Conservation (phyloP, 2,888 invertebrate genomes). For the Uropetala carovei region DNA sequence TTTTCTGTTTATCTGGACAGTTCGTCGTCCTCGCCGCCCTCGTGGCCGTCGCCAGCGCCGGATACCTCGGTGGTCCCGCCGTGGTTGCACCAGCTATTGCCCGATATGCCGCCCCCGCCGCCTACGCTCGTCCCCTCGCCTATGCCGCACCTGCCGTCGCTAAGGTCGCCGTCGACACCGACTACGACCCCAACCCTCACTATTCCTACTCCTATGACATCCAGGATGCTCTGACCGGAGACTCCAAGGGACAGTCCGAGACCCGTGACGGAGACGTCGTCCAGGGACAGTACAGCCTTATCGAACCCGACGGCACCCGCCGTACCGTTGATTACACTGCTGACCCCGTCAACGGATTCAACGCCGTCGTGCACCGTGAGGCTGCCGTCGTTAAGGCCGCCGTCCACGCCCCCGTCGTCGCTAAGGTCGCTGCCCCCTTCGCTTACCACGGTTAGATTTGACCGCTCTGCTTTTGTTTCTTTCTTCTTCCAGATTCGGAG, state of each 20-base stretch:
- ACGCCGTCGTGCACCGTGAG: constrained; percentile 65
- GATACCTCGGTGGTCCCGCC: constrained; percentile 58
- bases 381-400: constrained; percentile 65
- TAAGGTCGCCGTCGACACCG: constrained; percentile 65
- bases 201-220: constrained; percentile 66
- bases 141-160: constrained; percentile 55
- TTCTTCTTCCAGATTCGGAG: neutral
- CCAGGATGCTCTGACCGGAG: constrained; percentile 65
- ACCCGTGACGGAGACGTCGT: constrained; percentile 65
- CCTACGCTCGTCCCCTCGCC: constrained; percentile 53
- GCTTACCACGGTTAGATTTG: constrained; percentile 52
- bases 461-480: neutral
- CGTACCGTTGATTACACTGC: constrained; percentile 66
- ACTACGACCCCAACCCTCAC: constrained; percentile 65
- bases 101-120: constrained; percentile 65
- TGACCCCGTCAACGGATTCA: constrained; percentile 66
- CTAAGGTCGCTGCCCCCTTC: constrained; percentile 62
- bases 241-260: constrained; percentile 65
- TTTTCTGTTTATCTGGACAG: constrained; percentile 57
- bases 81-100: constrained; percentile 35
- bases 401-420: constrained; percentile 58
- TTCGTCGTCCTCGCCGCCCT: constrained; percentile 62
- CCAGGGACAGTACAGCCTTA: constrained; percentile 57
- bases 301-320: constrained; percentile 63
- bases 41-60: constrained; percentile 64